Conservation (phyloP, 2,797 vertebrate species). For the Alauda arvensis region DNA sequence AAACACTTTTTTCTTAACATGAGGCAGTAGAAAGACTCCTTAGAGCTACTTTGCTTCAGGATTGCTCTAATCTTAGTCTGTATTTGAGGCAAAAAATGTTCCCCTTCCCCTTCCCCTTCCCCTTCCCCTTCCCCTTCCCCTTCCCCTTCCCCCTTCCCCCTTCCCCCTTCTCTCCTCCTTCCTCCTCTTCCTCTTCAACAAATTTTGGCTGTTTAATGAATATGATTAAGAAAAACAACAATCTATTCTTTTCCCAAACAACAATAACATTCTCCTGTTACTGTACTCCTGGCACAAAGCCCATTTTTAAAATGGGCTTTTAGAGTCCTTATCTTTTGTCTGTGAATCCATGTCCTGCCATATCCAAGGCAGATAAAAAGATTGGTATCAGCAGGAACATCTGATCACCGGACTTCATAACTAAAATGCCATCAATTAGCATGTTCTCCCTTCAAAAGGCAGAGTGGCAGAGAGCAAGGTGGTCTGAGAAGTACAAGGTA, state of each 20-base stretch:
- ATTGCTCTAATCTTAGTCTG: neutral
- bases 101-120: too few relatives aligned
- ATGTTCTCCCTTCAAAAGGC: neutral
- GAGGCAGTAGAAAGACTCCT: neutral
- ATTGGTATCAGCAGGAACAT: neutral
- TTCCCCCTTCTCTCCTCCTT: too few relatives aligned
- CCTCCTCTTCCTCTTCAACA: too few relatives aligned
- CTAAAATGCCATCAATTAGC: neutral
- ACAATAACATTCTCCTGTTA: rapidly evolving
- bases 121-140: too few relatives aligned
- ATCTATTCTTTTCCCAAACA: neutral
- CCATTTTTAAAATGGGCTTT: neutral
- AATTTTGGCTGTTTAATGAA: neutral
- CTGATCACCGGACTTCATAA: neutral
- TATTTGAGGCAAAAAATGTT: neutral
- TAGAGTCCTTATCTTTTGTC: neutral
- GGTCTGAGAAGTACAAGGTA: rapidly evolving
- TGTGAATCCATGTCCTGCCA: neutral
- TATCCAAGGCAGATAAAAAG: neutral
- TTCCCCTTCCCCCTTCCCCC: too few relatives aligned
- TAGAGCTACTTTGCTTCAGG: neutral
- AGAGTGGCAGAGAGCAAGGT: neutral
- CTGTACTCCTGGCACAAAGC: neutral
- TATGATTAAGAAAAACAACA: neutral
- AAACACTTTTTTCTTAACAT: too few relatives aligned